These are phyloP conservation scores for Globodera ellingtonae DNA, from an alignment of 1,140 invertebrate species.

Conservation along the genomic window DNA sequence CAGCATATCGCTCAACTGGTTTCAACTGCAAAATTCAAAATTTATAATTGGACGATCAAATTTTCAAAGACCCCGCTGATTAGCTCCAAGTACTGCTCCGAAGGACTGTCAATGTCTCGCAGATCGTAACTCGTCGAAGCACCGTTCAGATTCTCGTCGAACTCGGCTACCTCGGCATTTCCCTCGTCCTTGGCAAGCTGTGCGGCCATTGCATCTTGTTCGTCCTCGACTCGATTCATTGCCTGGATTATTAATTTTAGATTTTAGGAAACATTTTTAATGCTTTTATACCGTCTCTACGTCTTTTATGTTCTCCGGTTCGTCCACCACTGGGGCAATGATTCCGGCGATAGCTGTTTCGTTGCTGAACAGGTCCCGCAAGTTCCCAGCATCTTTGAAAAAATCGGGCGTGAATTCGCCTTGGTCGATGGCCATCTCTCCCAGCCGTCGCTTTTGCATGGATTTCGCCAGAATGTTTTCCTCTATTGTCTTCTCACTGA, in stretches of 20 bases:
- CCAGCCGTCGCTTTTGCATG: slow-evolving; percentile 91
- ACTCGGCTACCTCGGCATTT: slow-evolving; percentile 52
- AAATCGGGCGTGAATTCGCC: slow-evolving; percentile 98
- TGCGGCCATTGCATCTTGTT: slow-evolving; percentile 58
- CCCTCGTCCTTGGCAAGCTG: slow-evolving; percentile 53
- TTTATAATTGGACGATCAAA: slow-evolving; percentile 8
- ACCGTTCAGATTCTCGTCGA: slow-evolving; percentile 50
- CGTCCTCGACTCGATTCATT: slow-evolving; percentile 57
- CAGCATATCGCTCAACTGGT: slow-evolving; percentile 60
- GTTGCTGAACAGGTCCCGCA: slow-evolving; percentile 60
- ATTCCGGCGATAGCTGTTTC: slow-evolving; percentile 46
- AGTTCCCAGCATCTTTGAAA: slow-evolving; percentile 78
- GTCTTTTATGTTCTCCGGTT: slow-evolving; percentile 18
- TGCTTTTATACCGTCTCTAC: slow-evolving; percentile 2
- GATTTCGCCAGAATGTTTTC: slow-evolving; percentile 99
- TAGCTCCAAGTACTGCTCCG: slow-evolving; percentile 53
- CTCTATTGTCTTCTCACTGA: slow-evolving; percentile 95
- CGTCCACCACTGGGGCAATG: background rate
- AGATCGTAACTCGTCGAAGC: slow-evolving; percentile 9
- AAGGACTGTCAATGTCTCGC: slow-evolving; percentile 42
- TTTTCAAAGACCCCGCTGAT: slow-evolving; percentile 44
- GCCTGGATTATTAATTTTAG: slow-evolving; percentile 33
- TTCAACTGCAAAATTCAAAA: slow-evolving; percentile 44
- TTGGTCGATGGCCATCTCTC: slow-evolving; percentile 95
- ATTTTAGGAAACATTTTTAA: too few species aligned